Evolutionary conservation across 2,888 invertebrate genomes (phyloP).

Genomic region (Synergus laeviventris): DNA sequence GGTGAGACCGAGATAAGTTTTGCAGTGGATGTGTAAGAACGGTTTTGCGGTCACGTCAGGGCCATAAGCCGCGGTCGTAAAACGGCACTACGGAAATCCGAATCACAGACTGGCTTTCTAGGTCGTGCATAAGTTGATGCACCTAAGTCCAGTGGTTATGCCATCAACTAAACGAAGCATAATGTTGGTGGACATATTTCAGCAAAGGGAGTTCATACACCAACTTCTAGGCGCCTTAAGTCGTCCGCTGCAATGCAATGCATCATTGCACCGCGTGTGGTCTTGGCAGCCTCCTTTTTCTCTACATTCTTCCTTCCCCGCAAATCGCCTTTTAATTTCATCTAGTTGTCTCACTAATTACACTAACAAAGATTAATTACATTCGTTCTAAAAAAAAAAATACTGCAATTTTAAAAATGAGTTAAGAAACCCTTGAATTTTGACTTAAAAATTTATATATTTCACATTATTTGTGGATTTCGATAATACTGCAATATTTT

Average conservation of each 20-base stretch:
- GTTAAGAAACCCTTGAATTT: too few species aligned
- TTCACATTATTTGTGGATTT: too few species aligned
- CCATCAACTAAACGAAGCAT: conserved; percentile 34
- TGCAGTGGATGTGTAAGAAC: conserved; percentile 10
- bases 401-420: not conserved
- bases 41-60: conserved; percentile 20
- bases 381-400: not conserved
- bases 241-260: conserved; percentile 44
- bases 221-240: conserved; percentile 40
- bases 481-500: too few species aligned
- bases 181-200: conserved; percentile 45
- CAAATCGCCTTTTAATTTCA: not conserved
- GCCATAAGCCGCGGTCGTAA: conserved; percentile 8
- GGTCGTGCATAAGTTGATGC: conserved; percentile 24
- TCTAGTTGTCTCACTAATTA: not conserved
- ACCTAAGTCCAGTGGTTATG: conserved; percentile 34
- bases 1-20: conserved; percentile 18
- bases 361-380: not conserved
- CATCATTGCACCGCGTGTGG: conserved; percentile 41
- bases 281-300: conserved; percentile 35
- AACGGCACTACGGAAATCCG: conserved; percentile 11
- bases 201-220: conserved; percentile 8
- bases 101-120: conserved; percentile 5
- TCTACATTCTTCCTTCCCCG: not conserved
- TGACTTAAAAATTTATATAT: too few species aligned